A percentile compares a stretch with the other conserved stretches of the same genome.
phyloP scores from a whole-genome alignment of 2,797 vertebrate genomes.

The Galago senegalensis region DNA sequence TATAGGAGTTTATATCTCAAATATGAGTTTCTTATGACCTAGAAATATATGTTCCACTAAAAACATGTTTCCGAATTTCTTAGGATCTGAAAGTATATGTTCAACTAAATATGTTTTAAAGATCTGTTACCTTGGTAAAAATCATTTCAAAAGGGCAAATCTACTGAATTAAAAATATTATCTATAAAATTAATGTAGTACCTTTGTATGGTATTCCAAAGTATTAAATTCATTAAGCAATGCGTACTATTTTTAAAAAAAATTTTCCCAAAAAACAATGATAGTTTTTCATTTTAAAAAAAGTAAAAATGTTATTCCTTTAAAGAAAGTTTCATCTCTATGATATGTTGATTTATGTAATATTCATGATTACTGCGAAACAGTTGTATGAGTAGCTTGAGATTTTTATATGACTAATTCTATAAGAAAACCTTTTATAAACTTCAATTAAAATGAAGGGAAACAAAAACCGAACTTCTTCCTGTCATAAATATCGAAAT shows the following conservation, averaged over 20 bases:
- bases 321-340: constrained; percentile 50
- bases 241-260: not conserved
- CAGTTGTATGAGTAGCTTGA: not conserved
- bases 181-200: constrained; percentile 39
- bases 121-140: not conserved
- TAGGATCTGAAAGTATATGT: constrained; percentile 23
- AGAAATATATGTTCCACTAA: constrained; percentile 43
- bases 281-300: constrained; percentile 13
- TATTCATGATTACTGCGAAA: constrained; percentile 34
- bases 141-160: constrained; percentile 35
- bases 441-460: not conserved
- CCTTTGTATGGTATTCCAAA: not conserved
- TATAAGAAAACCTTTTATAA: constrained; percentile 25
- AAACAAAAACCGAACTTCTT: constrained; percentile 5
- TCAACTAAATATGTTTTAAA: constrained; percentile 53
- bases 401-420: constrained; percentile 42
- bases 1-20: not conserved
- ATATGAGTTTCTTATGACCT: not conserved
- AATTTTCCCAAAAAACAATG: constrained; percentile 24
- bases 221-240: constrained; percentile 53
- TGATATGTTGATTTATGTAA: not conserved
- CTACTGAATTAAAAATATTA: constrained; percentile 32
- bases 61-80: constrained; percentile 39
- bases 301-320: not conserved
- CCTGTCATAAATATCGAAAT: constrained; percentile 44